Percentiles rank a stretch among this genome's conserved stretches.
Evolutionary conservation across 2,797 vertebrate genomes (phyloP).

Genomic region (Pantherophis vulpinus): DNA sequence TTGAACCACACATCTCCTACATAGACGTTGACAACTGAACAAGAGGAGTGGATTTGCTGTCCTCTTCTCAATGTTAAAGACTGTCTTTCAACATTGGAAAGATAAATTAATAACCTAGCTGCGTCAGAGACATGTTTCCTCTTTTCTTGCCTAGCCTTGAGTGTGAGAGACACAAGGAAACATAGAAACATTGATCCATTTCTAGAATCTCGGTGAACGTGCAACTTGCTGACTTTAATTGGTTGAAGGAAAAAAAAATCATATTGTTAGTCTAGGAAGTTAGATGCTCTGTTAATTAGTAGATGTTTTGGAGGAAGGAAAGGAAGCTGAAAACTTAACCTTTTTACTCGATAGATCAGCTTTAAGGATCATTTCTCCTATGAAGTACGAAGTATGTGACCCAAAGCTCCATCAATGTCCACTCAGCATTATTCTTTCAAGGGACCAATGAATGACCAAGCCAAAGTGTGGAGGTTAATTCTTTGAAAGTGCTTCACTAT

Average conservation of each 20-base stretch:
- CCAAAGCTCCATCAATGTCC: conserved; percentile 10
- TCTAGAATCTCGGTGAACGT: not conserved
- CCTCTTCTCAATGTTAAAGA: not conserved
- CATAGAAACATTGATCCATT: not conserved
- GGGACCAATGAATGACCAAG: conserved; percentile 21
- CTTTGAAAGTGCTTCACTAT: conserved; percentile 34
- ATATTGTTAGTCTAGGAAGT: not conserved
- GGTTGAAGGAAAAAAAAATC: not conserved
- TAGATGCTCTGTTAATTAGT: not conserved
- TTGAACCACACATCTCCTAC: not conserved
- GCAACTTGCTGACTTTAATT: not conserved
- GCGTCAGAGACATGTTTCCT: not conserved
- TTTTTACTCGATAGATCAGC: conserved; percentile 29
- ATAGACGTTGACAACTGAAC: not conserved
- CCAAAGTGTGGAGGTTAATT: conserved; percentile 14
- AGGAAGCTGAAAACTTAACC: not conserved
- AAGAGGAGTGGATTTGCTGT: not conserved
- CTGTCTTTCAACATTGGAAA: not conserved
- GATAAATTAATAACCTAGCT: not conserved
- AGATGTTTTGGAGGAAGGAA: not conserved
- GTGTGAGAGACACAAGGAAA: not conserved
- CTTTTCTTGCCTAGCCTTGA: not conserved
- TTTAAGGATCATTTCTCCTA: not conserved
- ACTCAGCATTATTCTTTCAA: conserved; percentile 21
- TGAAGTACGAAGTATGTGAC: conserved; percentile 5